Base-by-base conservation (phyloP, 2,113 vertebrate genomes). In the Benthochromis sp. region DNA sequence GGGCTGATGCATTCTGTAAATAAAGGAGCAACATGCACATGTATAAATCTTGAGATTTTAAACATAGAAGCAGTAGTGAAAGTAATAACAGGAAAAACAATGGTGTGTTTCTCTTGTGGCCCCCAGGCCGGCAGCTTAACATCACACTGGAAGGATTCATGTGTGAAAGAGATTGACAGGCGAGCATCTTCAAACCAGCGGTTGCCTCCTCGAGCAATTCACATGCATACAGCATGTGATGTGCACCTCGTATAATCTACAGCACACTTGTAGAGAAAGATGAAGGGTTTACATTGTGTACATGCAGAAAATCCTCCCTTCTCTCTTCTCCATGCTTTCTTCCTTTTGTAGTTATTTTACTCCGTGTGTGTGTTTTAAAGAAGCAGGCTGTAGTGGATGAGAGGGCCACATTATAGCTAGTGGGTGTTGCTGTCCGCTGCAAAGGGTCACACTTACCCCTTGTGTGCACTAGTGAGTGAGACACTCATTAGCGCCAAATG, bases 401-500 rank as follows among this genome's bases (percentile, higher is more conserved):
- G 50, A 83, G 43, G 36, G 81, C 53, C 50, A 79, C 80, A 55
- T 91, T 83, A 57, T 85, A 78, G 82, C 85, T 81, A 17, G 54
- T 84, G 80, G 82, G 29, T 82, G 79, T 57, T 78, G 84, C 84
- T 90, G 90, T 90, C 83, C 54, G 17, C 79, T 61, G 31, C 21
- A 5, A 88, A 76, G 84, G 89, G 87, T 90, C 89, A 89, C 82
- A 90, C 78, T 78, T 92, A 81, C 90, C 81, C 87, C 86, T 81
- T 83, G 86, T 87, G 90, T 81, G 84, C 82, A 89, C 78, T 89
- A 82, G 59, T 7, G 9, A 88, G 82, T 80, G 76, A 89, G 82
- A 90, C n/a, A 83, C 84, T 95, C 92, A 92, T 95, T 93, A 92
- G 84, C 9, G 19, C 85, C 90, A 93, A 94, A 93, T 91, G 61